Base-by-base conservation (phyloP, 2,797 vertebrate species). In the Sebastolobus altivelis region DNA sequence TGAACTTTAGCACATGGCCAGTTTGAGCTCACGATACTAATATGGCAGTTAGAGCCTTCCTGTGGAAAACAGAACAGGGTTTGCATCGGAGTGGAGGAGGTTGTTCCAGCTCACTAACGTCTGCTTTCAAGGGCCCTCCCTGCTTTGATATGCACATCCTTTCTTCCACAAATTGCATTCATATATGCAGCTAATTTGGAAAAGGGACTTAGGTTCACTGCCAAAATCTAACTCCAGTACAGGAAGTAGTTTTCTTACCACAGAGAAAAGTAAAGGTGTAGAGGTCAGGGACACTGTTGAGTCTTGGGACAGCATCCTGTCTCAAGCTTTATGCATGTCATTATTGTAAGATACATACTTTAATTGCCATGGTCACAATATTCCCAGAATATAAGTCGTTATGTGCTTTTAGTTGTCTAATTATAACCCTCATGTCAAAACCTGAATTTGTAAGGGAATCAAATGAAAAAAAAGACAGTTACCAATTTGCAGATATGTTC, bases 51-150 rank as follows among this genome's bases (percentile, higher is more conserved):
- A 35, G 71, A 59, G 29, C 13, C 65, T n/a, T 16, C 16, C 29
- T 10, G 18, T 12, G 18, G 25, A 31, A 29, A 61, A 55, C 25
- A 25, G 20, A n/a, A n/a, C 14, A 55, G 46, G 25, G 37, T 69
- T 49, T 29, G 29, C 40, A 13, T 35, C 38, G 8, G 49, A 68
- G n/a, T 18, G 54, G 10, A 59, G 61, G 66, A 72, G n/a, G 43
- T 73, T 79, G 58, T 62, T 60, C 76, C 73, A 69, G 43, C 68
- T 76, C 58, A 68, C 40, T 55, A 38, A 29, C 12, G n/a, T 75
- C 52, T 20, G 12, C 66, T 69, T 69, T 25, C 9, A 38, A 68
- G 14, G 38, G 25, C 37, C 31, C 37, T 60, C 11, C 38, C 5
- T 60, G 33, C 69, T 69, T 38, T 60, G 63, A 75, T 16, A 75